Evolutionary conservation across 35 echinoderm and acorn worm genomes (phyloP), one percentile per base, ranked within the genome.

Genomic region (Hemicentrotus pulcherrimus): DNA sequence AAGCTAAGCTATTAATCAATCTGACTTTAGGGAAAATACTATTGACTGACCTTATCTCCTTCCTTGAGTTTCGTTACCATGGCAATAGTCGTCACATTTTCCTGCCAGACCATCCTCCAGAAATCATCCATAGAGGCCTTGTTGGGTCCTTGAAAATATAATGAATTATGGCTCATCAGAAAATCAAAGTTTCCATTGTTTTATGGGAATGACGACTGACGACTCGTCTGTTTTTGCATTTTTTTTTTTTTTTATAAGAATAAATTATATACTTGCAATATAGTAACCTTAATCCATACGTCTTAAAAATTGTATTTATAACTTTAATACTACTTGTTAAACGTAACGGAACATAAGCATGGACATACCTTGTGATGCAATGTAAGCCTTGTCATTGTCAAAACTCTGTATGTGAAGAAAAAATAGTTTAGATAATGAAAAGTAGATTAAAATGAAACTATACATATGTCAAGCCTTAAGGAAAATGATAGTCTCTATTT

Each of bases 91-190:
- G 86, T 15, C 3, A 92, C 47, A 31, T 95, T 96, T 50, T 97
- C 95, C 59, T 96, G 95, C 98, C 98, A 99, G 46, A 99, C 58
- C 98, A 99, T 96, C 45, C 98, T 91, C 98, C 98, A 99, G 91
- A 99, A 97, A 95, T 99, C 98, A 86, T 31, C 48, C 5, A 97
- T 19, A 18, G 96, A 95, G 7, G 31, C 89, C 30, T 96, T 95
- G 24, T 95, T 96, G 32, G 97, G 98, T 45, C 97, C 98, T 97
- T 13, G 47, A 71, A 50, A 86, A 50, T 47, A 59, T 22, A 71
- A 14, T 12, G 48, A 28, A 28, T 11, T 28, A 48, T 47, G 41
- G 13, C n/a, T 22, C 48, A 46, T 85, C 65, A 47, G 46, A 10
- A 30, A 31, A 16, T 2, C 16, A 59, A 15, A 19, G n/a, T 10